phyloP scores from a whole-genome alignment of 1,140 invertebrate species.

The Venturia canescens region DNA sequence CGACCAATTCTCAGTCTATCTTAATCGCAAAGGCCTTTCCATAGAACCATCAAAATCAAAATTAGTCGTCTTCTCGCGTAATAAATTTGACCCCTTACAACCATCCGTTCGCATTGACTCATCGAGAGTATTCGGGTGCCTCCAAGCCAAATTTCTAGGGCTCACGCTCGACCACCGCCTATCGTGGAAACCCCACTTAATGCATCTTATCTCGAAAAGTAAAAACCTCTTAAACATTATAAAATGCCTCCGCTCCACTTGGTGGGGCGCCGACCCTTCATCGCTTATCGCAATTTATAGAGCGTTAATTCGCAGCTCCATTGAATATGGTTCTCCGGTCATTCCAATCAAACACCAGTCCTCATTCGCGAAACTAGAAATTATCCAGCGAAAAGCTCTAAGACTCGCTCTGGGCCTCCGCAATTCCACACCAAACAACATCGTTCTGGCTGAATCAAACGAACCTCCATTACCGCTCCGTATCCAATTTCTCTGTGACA shows the following conservation, averaged over 20 bases:
- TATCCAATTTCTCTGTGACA: neutral
- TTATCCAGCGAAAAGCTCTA: conserved; percentile 10
- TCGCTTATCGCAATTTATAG: too few relatives aligned
- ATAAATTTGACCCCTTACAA: neutral
- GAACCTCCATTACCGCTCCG: neutral
- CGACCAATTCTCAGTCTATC: neutral
- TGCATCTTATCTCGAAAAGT: neutral
- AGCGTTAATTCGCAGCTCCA: too few relatives aligned
- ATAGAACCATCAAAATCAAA: conserved; percentile 28
- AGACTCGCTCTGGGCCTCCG: conserved; percentile 3
- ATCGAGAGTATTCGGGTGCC: neutral
- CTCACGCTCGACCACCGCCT: neutral
- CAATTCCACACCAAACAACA: conserved; percentile 14
- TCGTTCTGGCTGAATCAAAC: neutral
- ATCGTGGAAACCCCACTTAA: neutral
- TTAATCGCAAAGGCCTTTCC: neutral
- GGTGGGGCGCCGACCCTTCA: too few relatives aligned
- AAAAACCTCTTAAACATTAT: neutral
- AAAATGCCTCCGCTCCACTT: too few relatives aligned
- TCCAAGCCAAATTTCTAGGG: neutral
- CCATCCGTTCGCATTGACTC: neutral
- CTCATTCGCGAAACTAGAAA: neutral
- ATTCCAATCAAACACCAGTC: neutral
- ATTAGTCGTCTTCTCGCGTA: conserved; percentile 8
- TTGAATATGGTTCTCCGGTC: conserved; percentile 20